A percentile compares a stretch with the other conserved stretches of the same genome.
These are phyloP conservation scores for Cylas formicarius DNA, from an alignment of 1,140 invertebrate species.

Conservation along the genomic window DNA sequence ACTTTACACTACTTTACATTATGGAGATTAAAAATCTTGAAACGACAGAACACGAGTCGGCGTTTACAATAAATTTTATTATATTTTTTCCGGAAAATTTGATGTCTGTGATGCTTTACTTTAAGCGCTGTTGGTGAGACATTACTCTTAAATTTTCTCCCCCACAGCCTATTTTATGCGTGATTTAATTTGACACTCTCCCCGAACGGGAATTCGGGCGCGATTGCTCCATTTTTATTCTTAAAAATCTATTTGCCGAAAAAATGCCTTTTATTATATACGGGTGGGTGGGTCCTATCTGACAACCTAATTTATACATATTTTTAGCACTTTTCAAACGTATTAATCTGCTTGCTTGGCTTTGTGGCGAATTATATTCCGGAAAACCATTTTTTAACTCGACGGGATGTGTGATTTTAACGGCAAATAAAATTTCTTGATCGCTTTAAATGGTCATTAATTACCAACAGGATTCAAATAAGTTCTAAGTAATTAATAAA, in stretches of 20 bases:
- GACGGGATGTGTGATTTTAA: no score
- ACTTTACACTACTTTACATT: no score
- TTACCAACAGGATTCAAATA: no score
- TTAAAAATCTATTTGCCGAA: constrained; percentile 22
- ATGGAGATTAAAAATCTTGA: constrained; percentile 8
- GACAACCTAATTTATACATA: constrained; percentile 9
- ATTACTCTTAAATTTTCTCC: constrained; percentile 16
- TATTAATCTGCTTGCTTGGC: no score
- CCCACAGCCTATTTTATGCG: constrained; percentile 22
- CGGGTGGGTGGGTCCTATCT: constrained; percentile 8
- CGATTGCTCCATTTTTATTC: constrained; percentile 22
- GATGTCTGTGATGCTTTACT: constrained; percentile 8
- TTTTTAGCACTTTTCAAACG: constrained; percentile 3
- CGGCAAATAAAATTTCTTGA: no score
- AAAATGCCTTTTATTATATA: constrained; percentile 20
- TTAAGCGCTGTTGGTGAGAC: constrained; percentile 8
- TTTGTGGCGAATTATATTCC: no score
- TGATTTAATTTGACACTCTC: constrained; percentile 25
- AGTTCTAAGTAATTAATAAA: no score
- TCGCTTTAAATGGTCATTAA: no score
- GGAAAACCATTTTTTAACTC: no score
- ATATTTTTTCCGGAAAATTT: constrained; percentile 15
- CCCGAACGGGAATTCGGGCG: constrained; percentile 16
- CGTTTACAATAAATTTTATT: constrained; percentile 14
- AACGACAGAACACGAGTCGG: constrained; percentile 11